These are phyloP conservation scores for Lampris incognitus DNA, from an alignment of 2,113 vertebrate species.

Conservation along the genomic window DNA sequence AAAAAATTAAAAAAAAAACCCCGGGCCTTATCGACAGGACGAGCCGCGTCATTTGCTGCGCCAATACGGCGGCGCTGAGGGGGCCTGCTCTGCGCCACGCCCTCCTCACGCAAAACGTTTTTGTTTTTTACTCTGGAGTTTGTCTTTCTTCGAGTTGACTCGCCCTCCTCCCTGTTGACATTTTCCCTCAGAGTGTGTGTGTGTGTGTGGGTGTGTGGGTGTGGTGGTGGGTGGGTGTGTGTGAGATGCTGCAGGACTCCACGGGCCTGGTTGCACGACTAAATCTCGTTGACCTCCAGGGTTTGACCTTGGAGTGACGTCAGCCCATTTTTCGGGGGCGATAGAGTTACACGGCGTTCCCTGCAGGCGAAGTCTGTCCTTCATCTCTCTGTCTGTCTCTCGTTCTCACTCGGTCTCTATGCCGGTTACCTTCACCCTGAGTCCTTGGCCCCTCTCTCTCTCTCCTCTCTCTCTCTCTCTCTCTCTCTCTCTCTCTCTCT, in stretches of 20 bases:
- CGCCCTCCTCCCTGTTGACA: not conserved
- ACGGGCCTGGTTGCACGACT: not conserved
- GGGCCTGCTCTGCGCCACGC: constrained; percentile 14
- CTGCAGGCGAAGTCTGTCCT: constrained; percentile 14
- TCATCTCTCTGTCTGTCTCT: constrained; percentile 26
- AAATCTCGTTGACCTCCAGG: constrained; percentile 3
- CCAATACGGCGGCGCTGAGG: constrained; percentile 12
- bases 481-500: not conserved
- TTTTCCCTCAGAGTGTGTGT: not conserved
- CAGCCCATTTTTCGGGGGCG: not conserved
- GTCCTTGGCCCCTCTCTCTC: not conserved
- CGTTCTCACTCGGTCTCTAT: not conserved
- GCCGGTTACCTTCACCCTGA: constrained; percentile 1
- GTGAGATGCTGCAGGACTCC: not conserved
- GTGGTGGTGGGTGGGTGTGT: not conserved
- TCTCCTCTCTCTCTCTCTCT: not conserved
- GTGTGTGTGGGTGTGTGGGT: not conserved
- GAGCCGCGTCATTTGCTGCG: constrained; percentile 36
- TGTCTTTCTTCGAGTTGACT: constrained; percentile 8
- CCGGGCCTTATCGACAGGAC: constrained; percentile 34
- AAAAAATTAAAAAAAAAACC: constrained; percentile 52
- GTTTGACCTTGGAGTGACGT: constrained; percentile 13
- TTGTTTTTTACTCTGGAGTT: constrained; percentile 31
- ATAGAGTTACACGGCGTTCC: constrained; percentile 12
- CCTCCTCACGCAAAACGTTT: not conserved